Conservation (phyloP, 2,888 invertebrate genomes). For the Caenorhabditis becei region DNA sequence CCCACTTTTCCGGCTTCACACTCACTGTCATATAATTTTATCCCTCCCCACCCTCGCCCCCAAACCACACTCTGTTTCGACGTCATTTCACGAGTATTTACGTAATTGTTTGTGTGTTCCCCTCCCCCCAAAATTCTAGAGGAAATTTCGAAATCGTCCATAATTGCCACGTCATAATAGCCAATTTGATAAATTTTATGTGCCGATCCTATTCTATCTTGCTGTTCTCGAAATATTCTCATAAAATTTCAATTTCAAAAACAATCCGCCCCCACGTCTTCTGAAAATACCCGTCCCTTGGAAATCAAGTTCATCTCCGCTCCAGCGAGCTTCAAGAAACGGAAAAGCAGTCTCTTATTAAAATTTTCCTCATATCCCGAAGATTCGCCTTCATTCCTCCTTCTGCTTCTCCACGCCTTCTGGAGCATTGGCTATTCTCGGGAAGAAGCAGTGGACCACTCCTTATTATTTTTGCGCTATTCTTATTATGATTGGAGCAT, state of each 20-base stretch:
- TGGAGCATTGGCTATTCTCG: background rate
- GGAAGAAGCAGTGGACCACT: background rate
- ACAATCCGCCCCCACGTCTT: background rate
- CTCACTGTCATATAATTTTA: background rate
- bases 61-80: too few species aligned
- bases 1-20: background rate
- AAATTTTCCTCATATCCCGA: conserved; percentile 10
- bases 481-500: background rate
- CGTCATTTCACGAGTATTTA: conserved; percentile 1
- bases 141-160: background rate
- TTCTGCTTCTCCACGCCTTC: background rate
- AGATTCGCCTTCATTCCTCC: conserved; percentile 1
- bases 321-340: background rate
- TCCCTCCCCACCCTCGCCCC: background rate
- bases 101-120: background rate
- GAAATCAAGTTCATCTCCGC: conserved; percentile 3
- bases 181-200: conserved; percentile 1
- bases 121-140: background rate
- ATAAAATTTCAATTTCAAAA: background rate
- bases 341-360: conserved; percentile 2
- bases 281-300: background rate
- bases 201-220: background rate
- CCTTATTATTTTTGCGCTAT: conserved; percentile 6
- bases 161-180: conserved; percentile 12
- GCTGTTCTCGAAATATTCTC: background rate